Percentiles rank a stretch among this genome's conserved stretches.
phyloP scores from a whole-genome alignment of 2,797 vertebrate genomes.

The Myripristis murdjan region DNA sequence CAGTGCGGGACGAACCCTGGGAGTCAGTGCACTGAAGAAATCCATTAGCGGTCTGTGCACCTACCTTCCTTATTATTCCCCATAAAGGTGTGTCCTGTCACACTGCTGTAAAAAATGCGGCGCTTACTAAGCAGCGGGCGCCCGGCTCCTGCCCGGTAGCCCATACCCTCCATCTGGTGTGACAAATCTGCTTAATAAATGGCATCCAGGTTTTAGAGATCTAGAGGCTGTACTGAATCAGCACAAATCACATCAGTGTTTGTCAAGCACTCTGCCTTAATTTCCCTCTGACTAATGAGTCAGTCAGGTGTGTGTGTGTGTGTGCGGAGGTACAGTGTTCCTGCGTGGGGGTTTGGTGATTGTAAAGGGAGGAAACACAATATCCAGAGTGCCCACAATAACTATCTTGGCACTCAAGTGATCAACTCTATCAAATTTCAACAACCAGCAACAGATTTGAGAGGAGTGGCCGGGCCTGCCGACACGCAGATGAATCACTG shows the following conservation, averaged over 20 bases:
- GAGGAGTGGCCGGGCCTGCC: background rate
- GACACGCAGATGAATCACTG: slow-evolving; percentile 1
- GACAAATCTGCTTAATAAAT: slow-evolving; percentile 74
- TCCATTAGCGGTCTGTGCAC: slow-evolving; percentile 18
- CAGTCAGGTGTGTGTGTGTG: slow-evolving; percentile 41
- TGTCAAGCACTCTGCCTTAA: slow-evolving; percentile 48
- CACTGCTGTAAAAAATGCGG: slow-evolving; percentile 39
- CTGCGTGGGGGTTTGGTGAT: slow-evolving; percentile 8
- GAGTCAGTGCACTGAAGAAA: slow-evolving; percentile 9
- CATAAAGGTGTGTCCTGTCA: slow-evolving; percentile 39
- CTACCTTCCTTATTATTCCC: slow-evolving; percentile 34
- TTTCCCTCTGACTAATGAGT: slow-evolving; percentile 64
- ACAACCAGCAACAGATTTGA: slow-evolving; percentile 7
- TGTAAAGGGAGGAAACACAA: slow-evolving; percentile 15
- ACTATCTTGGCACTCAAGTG: slow-evolving; percentile 40
- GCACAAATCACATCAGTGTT: slow-evolving; percentile 62
- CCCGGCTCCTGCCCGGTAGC: slow-evolving; percentile 38
- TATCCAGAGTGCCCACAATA: slow-evolving; percentile 26
- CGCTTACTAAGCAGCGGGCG: slow-evolving; percentile 54
- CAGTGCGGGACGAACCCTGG: background rate
- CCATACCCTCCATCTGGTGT: slow-evolving; percentile 68
- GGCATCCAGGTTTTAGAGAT: slow-evolving; percentile 45
- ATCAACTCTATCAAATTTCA: slow-evolving; percentile 33
- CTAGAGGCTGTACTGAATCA: slow-evolving; percentile 60
- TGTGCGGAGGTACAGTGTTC: slow-evolving; percentile 24